Evolutionary conservation across 2,113 vertebrate genomes (phyloP).

Genomic region (Sinosuthora webbiana): DNA sequence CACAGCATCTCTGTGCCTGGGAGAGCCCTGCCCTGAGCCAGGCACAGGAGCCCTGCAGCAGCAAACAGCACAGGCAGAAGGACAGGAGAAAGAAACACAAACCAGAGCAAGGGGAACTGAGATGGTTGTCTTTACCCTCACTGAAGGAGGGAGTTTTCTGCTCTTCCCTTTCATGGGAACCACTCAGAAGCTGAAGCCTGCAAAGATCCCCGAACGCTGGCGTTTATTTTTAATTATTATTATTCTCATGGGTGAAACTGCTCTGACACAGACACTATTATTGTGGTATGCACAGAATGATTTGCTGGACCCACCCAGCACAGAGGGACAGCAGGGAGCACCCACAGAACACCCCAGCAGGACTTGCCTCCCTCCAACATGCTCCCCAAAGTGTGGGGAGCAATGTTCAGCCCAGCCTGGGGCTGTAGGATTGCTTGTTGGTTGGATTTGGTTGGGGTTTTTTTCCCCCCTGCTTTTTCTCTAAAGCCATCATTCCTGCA

Average conservation of each 20-base stretch:
- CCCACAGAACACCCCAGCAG: neutral
- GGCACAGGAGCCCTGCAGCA: neutral
- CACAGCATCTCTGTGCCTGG: neutral
- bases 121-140: neutral
- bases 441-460: neutral
- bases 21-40: neutral
- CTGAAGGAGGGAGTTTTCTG: neutral
- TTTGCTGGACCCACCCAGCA: neutral
- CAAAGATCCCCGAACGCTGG: neutral
- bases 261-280: neutral
- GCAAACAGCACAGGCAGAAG: neutral
- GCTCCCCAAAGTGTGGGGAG: fast-evolving
- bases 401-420: neutral
- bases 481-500: neutral
- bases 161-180: neutral
- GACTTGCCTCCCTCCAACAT: fast-evolving
- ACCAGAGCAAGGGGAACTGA: neutral
- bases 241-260: neutral
- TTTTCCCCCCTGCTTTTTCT: neutral
- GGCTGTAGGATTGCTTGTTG: neutral
- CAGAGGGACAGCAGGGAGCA: neutral
- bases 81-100: neutral
- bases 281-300: neutral
- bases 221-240: neutral
- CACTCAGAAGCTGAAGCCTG: neutral